Conservation (phyloP, 2,888 invertebrate genomes). For the Caenorhabditis sp. region DNA sequence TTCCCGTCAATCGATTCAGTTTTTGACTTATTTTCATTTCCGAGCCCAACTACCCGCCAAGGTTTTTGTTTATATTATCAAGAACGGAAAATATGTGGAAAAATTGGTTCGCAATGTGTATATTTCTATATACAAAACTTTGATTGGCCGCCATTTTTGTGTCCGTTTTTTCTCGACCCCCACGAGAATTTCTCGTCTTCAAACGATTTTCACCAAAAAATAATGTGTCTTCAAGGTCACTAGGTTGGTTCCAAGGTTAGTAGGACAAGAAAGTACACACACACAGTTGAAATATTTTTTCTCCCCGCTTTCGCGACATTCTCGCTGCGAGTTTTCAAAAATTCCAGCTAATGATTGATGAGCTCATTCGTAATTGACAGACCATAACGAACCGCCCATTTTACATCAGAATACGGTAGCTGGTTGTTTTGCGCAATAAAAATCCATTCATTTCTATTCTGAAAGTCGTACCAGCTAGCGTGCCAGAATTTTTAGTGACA, state of each 20-base stretch:
- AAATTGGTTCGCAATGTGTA: not conserved
- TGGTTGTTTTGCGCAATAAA: too few relatives aligned
- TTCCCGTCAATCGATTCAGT: conserved; percentile 12
- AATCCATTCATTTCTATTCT: too few relatives aligned
- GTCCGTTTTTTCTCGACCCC: not conserved
- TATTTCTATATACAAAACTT: not conserved
- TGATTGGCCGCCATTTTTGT: conserved; percentile 3
- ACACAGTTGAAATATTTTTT: conserved; percentile 2
- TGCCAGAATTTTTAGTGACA: not conserved
- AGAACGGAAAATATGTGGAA: conserved; percentile 28
- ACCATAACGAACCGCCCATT: too few relatives aligned
- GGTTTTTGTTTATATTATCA: conserved; percentile 30
- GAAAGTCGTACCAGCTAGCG: not conserved
- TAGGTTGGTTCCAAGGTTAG: conserved; percentile 13
- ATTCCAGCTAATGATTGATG: not conserved
- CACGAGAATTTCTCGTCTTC: not conserved
- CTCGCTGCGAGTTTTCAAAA: conserved; percentile 18
- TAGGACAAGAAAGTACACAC: not conserved
- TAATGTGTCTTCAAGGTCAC: conserved; percentile 15
- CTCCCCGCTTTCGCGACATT: too few relatives aligned
- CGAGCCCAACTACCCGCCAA: not conserved
- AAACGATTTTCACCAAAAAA: not conserved
- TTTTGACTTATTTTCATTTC: not conserved
- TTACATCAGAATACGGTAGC: too few relatives aligned
- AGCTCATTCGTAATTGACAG: too few relatives aligned